Base-by-base conservation (phyloP, 2,797 vertebrate species). In the Trematomus bernacchii region DNA sequence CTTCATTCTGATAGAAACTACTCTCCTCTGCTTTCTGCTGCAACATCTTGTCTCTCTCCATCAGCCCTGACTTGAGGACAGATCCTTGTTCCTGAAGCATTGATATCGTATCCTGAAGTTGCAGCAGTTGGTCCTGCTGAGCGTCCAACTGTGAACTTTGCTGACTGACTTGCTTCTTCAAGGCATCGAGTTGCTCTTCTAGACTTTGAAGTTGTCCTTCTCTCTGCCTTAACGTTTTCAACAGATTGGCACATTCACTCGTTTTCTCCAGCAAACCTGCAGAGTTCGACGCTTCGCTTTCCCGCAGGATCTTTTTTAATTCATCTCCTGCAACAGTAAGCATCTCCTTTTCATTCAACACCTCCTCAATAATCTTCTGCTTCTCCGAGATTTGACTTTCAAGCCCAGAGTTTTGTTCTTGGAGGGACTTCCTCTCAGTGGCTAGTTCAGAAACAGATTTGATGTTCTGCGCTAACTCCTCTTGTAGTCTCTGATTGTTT, bases 1-100 rank as follows among this genome's bases (percentile, higher is more conserved):
- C 52, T 80, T 95, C 92, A 1, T 87, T 87, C 76, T 52, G 48
- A 19, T 94, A 81, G 0, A 77, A 77, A 19, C 68, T n/a, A 23
- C 90, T 89, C 19, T 96, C 90, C 54, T 88, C 80, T 3, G 75
- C 83, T 64, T 91, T 95, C 87, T 96, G 94, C 71, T 94, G 93
- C 6, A 96, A 23, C 77, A 73, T 40, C 0, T 54, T 54, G 10
- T 93, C 95, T 50, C 92, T 96, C 79, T 94, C 88, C 90, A 94
- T 77, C 11, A 97, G 89, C n/a, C 89, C 93, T 3, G 92, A 83
- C 84, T 93, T 95, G 23, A 96, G 48, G 19, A 89, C 93, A 7
- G 85, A 80, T 14, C 93, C 88, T 84, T 96, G 94, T n/a, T 96
- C 93, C 84, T 96, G 93, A 10, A 97, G 90, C 65, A 93, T 77